Evolutionary conservation across 2,113 vertebrate genomes (phyloP).

Genomic region (Anoplopoma fimbria): DNA sequence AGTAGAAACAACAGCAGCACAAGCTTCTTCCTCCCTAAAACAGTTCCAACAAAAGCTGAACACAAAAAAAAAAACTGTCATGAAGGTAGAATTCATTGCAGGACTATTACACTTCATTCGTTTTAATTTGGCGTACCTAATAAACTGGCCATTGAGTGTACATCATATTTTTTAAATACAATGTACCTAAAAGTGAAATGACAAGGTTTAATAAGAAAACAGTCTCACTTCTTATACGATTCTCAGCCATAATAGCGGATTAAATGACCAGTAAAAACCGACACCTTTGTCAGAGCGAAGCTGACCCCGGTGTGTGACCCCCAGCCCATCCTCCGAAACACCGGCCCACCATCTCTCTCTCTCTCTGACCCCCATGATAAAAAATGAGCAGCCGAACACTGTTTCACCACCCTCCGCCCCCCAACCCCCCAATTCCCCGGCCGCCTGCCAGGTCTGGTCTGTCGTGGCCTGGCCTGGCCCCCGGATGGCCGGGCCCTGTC

Average conservation of each 20-base stretch:
- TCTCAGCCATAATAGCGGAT: constrained; percentile 32
- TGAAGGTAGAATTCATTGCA: neutral
- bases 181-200: neutral
- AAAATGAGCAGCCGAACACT: constrained; percentile 69
- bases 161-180: neutral
- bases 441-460: constrained; percentile 53
- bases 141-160: neutral
- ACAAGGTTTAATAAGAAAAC: neutral
- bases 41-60: neutral
- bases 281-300: constrained; percentile 39
- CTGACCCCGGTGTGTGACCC: constrained; percentile 52
- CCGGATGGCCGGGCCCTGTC: constrained; percentile 40
- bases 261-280: constrained; percentile 46
- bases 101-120: no score
- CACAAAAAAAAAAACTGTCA: no score
- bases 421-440: neutral
- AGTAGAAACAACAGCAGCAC: neutral
- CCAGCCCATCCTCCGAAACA: constrained; percentile 53
- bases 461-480: constrained; percentile 52
- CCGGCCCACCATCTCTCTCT: constrained; percentile 45
- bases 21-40: neutral
- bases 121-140: neutral
- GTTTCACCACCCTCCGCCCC: neutral
- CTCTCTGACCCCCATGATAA: constrained; percentile 57
- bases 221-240: constrained; percentile 9